Percentiles rank a stretch among this genome's conserved stretches.
Conservation (phyloP, 2,113 vertebrate genomes). For the Numida meleagris region DNA sequence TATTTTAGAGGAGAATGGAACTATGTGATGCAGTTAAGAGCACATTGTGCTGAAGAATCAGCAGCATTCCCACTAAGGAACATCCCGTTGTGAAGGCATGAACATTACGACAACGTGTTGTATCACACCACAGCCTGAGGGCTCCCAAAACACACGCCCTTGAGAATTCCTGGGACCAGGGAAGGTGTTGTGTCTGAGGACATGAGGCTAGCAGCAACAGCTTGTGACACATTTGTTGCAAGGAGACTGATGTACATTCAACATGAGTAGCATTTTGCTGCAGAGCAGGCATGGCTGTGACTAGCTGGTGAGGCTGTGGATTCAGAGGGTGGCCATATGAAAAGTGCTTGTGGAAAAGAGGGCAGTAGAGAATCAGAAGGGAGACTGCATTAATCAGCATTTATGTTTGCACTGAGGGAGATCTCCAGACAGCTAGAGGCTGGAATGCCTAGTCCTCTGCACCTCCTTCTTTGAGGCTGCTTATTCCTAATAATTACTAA, state of each 20-base stretch:
- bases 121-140: not conserved
- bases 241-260: not conserved
- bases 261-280: not conserved
- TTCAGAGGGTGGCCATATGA: not conserved
- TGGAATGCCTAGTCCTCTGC: not conserved
- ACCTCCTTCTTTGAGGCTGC: not conserved
- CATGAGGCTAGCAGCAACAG: not conserved
- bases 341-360: not conserved
- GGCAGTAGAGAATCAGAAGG: not conserved
- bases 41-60: not conserved
- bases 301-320: not conserved
- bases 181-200: not conserved
- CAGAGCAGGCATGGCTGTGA: not conserved
- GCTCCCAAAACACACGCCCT: not conserved
- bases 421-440: not conserved
- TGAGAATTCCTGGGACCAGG: not conserved
- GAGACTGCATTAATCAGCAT: not conserved
- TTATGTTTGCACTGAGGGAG: not conserved
- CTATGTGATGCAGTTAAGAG: not conserved
- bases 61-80: not conserved
- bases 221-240: not conserved
- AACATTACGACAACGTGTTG: not conserved
- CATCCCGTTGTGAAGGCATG: not conserved
- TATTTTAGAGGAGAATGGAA: not conserved
- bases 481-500: slow-evolving; percentile 19